phyloP scores from a whole-genome alignment of 1,140 invertebrate genomes.

The Protaetia brevitarsis region DNA sequence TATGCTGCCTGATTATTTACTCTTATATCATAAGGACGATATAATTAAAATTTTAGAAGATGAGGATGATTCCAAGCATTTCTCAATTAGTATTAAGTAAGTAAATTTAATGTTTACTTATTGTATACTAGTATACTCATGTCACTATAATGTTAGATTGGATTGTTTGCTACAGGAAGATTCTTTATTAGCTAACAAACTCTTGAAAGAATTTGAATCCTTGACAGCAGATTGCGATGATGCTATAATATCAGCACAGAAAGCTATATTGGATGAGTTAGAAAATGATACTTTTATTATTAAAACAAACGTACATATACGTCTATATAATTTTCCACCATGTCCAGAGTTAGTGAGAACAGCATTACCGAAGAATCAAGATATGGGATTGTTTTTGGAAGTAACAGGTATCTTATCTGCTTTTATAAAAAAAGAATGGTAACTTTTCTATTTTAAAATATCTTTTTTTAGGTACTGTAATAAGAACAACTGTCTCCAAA shows the following conservation, averaged over 20 bases:
- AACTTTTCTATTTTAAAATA: neutral
- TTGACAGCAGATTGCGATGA: neutral
- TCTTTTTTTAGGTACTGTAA: slow-evolving; percentile 58
- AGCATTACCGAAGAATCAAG: slow-evolving; percentile 63
- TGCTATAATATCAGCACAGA: neutral
- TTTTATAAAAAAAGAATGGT: no score
- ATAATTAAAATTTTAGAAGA: slow-evolving; percentile 50
- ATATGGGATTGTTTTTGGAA: slow-evolving; percentile 65
- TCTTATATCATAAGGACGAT: slow-evolving; percentile 42
- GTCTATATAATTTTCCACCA: slow-evolving; percentile 58
- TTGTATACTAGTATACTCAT: slow-evolving; percentile 42
- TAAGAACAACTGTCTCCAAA: slow-evolving; percentile 70
- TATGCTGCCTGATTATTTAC: slow-evolving; percentile 40
- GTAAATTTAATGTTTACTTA: slow-evolving; percentile 16
- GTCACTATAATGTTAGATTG: no score
- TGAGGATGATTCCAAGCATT: slow-evolving; percentile 44
- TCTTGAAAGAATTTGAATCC: neutral
- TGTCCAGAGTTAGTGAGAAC: slow-evolving; percentile 56
- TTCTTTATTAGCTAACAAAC: neutral
- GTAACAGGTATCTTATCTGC: slow-evolving; percentile 51
- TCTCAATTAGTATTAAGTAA: slow-evolving; percentile 54
- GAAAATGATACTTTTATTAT: slow-evolving; percentile 45
- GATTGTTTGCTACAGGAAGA: slow-evolving; percentile 4
- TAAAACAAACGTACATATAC: slow-evolving; percentile 66
- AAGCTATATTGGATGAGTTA: neutral